Percentiles rank a stretch among this genome's conserved stretches.
Conservation (phyloP, 2,113 vertebrate species). For the Turnix velox region DNA sequence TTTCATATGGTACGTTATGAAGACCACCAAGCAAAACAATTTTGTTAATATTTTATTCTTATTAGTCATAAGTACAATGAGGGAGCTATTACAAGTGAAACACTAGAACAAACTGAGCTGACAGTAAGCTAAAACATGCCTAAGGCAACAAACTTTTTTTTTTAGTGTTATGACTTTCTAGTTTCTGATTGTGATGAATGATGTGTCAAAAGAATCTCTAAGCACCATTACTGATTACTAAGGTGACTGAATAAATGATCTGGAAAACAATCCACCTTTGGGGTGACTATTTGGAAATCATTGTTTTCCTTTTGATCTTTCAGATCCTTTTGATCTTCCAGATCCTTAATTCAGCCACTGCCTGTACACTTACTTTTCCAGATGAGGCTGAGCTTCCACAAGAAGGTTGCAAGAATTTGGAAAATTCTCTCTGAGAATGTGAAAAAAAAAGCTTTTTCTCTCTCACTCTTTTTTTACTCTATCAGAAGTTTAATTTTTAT, state of each 20-base stretch:
- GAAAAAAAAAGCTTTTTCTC: not conserved
- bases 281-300: not conserved
- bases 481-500: not conserved
- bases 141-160: slow-evolving; percentile 14
- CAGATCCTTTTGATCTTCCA: not conserved
- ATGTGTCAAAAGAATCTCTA: slow-evolving; percentile 16
- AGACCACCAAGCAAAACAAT: not conserved
- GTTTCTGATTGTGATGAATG: slow-evolving; percentile 24
- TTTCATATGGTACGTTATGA: too few species aligned
- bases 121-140: slow-evolving; percentile 50
- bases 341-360: not conserved
- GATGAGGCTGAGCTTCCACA: not conserved
- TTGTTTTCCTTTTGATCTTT: not conserved
- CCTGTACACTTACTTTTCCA: not conserved
- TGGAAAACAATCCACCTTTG: not conserved
- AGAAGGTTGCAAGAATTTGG: not conserved
- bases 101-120: slow-evolving; percentile 6
- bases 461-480: not conserved
- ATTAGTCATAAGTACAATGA: slow-evolving; percentile 24
- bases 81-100: slow-evolving; percentile 31
- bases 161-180: slow-evolving; percentile 9
- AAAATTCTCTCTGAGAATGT: not conserved
- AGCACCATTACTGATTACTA: not conserved
- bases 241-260: not conserved
- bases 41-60: slow-evolving; percentile 56